Base-by-base conservation (phyloP, 1,140 invertebrate species). In the Drosophila saltans region DNA sequence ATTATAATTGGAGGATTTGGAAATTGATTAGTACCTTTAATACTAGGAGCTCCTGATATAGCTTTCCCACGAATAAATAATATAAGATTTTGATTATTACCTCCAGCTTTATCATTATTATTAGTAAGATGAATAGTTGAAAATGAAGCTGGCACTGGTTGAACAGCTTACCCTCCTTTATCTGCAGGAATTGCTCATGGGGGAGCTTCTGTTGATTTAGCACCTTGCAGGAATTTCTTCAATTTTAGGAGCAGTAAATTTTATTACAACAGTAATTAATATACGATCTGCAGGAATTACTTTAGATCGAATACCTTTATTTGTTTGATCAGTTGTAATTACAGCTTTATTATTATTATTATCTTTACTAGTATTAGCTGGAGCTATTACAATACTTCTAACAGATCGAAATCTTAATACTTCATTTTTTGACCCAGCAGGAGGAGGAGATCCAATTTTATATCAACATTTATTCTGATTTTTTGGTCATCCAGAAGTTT, bases 401-500 rank as follows among this genome's bases (percentile, higher is more conserved):
- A 94, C 94, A 21, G 95, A 96, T 93, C 95, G 94, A 88, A 95
- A 96, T 92, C 89, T 96, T 89, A 95, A 95, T 93, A 95, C 95
- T 36, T 94, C 94, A 11, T 61, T 28, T 41, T 21, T 96, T 96
- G 94, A 95, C 69, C 94, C 94, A 33, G 83, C 92, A 10, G 95
- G 94, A 68, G 95, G 95, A 36, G 95, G 95, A 61, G 95, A 96
- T 78, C 95, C 95, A 57, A 93, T 96, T 93, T 73, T 96, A 81
- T 96, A 94, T 80, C 96, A 96, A 94, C 96, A 96, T 93, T 93
- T 96, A 93, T 96, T 96, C 94, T 96, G 95, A 94, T 96, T 96
- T 93, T 96, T 96, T 94, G 95, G 95, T 0, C 95, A 96, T 72
- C 95, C 95, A 40, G 95, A 96, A 94, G 95, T 96, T 77, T 96